phyloP scores from a whole-genome alignment of 2,888 invertebrate genomes.

The Chrysolina haemoptera region DNA sequence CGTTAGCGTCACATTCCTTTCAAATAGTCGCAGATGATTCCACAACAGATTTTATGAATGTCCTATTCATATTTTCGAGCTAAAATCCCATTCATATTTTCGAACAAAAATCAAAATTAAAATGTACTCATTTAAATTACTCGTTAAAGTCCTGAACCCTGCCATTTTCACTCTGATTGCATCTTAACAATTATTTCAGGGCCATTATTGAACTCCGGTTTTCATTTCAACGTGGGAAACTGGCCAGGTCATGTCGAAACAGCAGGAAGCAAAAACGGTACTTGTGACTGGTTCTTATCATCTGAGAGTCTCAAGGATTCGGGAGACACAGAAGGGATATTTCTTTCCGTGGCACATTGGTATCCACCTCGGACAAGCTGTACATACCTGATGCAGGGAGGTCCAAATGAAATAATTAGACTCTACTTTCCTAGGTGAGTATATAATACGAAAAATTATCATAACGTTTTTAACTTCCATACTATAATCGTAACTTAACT shows the following conservation, averaged over 20 bases:
- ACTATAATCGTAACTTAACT: too few species aligned
- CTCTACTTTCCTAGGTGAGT: constrained; percentile 89
- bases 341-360: constrained; percentile 94
- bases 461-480: too few species aligned
- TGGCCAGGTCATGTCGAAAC: constrained; percentile 95
- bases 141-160: too few species aligned
- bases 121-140: too few species aligned
- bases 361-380: constrained; percentile 94
- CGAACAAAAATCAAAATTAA: too few species aligned
- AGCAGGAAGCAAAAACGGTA: constrained; percentile 87
- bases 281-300: constrained; percentile 90
- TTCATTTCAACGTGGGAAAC: constrained; percentile 95
- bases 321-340: constrained; percentile 89
- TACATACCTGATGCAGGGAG: constrained; percentile 90
- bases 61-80: too few species aligned
- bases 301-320: constrained; percentile 85
- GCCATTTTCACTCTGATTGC: too few species aligned
- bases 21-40: too few species aligned
- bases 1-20: too few species aligned
- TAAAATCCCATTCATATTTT: too few species aligned
- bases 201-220: constrained; percentile 91
- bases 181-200: constrained; percentile 69
- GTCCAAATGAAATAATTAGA: constrained; percentile 88
- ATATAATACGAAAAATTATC: neutral
- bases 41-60: too few species aligned